A percentile compares a stretch with the other conserved stretches of the same genome.
Conservation (phyloP, 2,888 invertebrate genomes). For the Synergus japonicus region DNA sequence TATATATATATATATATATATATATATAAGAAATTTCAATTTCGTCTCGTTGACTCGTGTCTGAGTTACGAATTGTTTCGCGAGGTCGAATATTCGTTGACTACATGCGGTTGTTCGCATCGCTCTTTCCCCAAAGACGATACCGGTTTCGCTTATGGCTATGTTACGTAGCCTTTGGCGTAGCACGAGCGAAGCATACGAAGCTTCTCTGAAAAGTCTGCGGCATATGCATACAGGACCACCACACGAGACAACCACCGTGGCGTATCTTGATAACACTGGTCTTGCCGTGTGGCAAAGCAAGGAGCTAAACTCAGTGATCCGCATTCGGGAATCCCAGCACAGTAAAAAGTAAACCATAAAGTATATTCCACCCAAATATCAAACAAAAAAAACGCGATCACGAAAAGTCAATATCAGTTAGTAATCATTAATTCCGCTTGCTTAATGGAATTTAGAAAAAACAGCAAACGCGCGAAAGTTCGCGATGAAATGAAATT, state of each 20-base stretch:
- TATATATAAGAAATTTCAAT: neutral
- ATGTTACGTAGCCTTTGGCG: slow-evolving; percentile 62
- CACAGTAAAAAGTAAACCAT: too few relatives aligned
- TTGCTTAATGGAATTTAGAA: too few relatives aligned
- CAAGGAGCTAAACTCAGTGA: slow-evolving; percentile 61
- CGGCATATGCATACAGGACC: slow-evolving; percentile 57
- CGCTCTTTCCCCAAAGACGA: slow-evolving; percentile 54
- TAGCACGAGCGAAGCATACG: slow-evolving; percentile 63
- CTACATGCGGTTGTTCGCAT: slow-evolving; percentile 39
- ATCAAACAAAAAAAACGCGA: too few relatives aligned
- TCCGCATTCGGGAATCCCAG: slow-evolving; percentile 59
- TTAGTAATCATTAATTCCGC: too few relatives aligned
- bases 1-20: too few relatives aligned
- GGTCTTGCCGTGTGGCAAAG: slow-evolving; percentile 53
- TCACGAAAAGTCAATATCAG: too few relatives aligned
- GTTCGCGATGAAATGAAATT: too few relatives aligned
- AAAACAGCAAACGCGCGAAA: too few relatives aligned
- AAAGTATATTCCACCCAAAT: too few relatives aligned
- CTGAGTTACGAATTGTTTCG: slow-evolving; percentile 47
- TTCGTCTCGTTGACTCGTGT: slow-evolving; percentile 27
- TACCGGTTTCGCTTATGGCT: slow-evolving; percentile 65
- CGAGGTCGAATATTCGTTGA: slow-evolving; percentile 46
- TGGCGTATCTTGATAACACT: slow-evolving; percentile 65
- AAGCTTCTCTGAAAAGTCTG: slow-evolving; percentile 59
- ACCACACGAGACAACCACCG: slow-evolving; percentile 64